Conservation (phyloP, 1,140 invertebrate genomes). For the Sitophilus oryzae region DNA sequence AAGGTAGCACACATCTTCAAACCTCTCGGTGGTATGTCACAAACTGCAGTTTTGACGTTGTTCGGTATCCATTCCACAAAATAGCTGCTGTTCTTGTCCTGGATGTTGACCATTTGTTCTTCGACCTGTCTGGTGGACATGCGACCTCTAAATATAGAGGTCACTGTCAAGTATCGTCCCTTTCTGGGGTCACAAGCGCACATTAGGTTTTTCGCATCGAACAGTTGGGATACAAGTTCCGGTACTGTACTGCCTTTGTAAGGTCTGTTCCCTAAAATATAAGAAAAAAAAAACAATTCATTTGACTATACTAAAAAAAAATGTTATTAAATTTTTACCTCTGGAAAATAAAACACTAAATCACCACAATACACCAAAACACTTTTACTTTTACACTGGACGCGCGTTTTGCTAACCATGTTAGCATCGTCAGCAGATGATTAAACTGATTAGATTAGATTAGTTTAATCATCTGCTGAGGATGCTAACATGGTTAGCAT, state of each 20-base stretch:
- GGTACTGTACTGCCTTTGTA: constrained; percentile 63
- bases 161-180: constrained; percentile 54
- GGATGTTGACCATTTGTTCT: constrained; percentile 65
- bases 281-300: background rate
- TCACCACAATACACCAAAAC: no score
- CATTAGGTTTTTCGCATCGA: constrained; percentile 72
- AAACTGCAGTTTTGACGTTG: constrained; percentile 58
- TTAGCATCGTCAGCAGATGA: no score
- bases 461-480: background rate
- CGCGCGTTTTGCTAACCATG: no score
- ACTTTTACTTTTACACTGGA: no score
- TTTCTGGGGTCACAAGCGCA: constrained; percentile 66
- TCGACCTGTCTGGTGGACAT: constrained; percentile 57
- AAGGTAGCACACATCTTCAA: constrained; percentile 65
- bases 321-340: background rate
- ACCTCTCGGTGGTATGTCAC: constrained; percentile 58
- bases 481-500: background rate
- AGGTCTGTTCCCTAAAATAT: constrained; percentile 47
- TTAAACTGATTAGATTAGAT: no score
- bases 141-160: constrained; percentile 67
- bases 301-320: background rate
- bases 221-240: constrained; percentile 67
- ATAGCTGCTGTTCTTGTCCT: constrained; percentile 63
- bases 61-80: constrained; percentile 74
- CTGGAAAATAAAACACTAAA: no score